Conservation (phyloP, 1,140 invertebrate genomes). For the Zaprionus taronus region DNA sequence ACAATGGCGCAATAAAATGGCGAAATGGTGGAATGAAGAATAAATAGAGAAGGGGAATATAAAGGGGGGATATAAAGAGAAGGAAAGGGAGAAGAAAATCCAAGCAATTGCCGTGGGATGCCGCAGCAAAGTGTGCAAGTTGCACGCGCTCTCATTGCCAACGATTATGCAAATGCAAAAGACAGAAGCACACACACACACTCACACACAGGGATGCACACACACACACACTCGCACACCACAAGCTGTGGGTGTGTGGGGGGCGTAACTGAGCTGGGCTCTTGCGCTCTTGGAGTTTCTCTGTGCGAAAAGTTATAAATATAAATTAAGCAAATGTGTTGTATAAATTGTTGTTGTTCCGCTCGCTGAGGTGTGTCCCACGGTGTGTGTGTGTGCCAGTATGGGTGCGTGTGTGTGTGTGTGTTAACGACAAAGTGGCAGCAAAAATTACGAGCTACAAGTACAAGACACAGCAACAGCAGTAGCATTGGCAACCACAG, state of each 20-base stretch:
- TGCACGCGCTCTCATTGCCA: constrained; percentile 42
- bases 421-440: constrained; percentile 57
- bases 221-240: background rate
- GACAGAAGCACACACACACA: constrained; percentile 22
- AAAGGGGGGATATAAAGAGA: background rate
- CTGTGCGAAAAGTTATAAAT: constrained; percentile 72
- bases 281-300: constrained; percentile 34
- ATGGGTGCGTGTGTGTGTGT: constrained; percentile 1
- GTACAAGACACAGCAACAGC: constrained; percentile 34
- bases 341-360: constrained; percentile 75
- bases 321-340: constrained; percentile 83
- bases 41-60: background rate
- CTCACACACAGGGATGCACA: background rate
- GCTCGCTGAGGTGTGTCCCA: constrained; percentile 24
- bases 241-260: background rate
- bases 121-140: constrained; percentile 9
- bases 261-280: constrained; percentile 10
- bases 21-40: constrained; percentile 7
- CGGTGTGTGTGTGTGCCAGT: background rate
- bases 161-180: constrained; percentile 74
- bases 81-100: constrained; percentile 7
- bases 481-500: constrained; percentile 9
- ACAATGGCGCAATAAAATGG: constrained; percentile 24
- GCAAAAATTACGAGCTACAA: constrained; percentile 74
- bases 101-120: constrained; percentile 26